Percentiles rank a stretch among this genome's conserved stretches.
These are phyloP conservation scores for Saccostrea glomerata DNA, from an alignment of 1,140 invertebrate genomes.

Conservation along the genomic window DNA sequence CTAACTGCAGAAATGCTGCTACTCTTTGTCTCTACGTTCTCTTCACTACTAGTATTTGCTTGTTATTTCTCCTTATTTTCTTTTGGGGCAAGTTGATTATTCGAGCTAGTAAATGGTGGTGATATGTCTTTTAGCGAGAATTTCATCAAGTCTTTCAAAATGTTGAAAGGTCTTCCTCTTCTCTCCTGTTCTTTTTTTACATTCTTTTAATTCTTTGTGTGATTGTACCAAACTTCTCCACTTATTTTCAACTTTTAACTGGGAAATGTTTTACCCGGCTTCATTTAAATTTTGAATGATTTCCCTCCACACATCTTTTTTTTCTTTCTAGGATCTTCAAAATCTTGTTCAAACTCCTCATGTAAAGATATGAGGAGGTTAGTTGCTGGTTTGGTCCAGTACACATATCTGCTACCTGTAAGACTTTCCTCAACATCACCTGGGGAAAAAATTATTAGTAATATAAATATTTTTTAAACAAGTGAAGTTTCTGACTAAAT, in stretches of 20 bases:
- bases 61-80: slow-evolving; percentile 7
- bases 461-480: neutral
- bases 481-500: neutral
- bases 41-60: slow-evolving; percentile 20
- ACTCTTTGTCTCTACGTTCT: neutral
- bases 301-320: neutral
- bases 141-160: neutral
- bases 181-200: slow-evolving; percentile 19
- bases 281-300: slow-evolving; percentile 9
- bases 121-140: neutral
- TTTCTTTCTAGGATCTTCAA: slow-evolving; percentile 6
- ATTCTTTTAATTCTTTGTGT: neutral
- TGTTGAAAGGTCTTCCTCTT: neutral
- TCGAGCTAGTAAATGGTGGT: neutral
- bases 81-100: neutral
- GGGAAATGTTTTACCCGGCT: neutral
- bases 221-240: slow-evolving; percentile 14
- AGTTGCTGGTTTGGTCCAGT: neutral
- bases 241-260: neutral
- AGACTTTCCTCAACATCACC: neutral
- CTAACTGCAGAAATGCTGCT: neutral
- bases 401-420: neutral
- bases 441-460: neutral
- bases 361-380: neutral
- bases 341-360: neutral